Evolutionary conservation across 1,140 invertebrate species (phyloP), one percentile per base, ranked within the genome.

Genomic region (Leptestheria dahalacensis): DNA sequence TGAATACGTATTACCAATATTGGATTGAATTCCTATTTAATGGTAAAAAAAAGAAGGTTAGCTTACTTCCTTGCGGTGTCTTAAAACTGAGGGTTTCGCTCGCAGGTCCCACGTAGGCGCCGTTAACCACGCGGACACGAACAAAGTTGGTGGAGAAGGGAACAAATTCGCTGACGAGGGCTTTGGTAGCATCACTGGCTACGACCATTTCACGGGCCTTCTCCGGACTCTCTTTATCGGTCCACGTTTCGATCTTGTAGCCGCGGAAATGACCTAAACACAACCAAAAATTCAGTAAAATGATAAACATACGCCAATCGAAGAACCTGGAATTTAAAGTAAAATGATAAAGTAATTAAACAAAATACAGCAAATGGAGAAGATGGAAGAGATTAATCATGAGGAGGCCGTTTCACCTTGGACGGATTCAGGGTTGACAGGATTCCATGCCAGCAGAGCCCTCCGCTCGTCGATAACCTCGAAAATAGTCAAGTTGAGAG

Each of bases 181-280:
- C 81, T 48, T 76, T 74, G 1, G 82, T 86, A 0, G 78, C 79
- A 66, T 85, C 82, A 1, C 80, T 79, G 66, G 81, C 82, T n/a
- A 90, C 78, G 50, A 86, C 78, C 50, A 90, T 85, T 71, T 93
- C 88, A 55, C 86, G 77, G 50, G 83, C 73, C 10, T 78, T 79
- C 59, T 85, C 80, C 66, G 84, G 81, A 33, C 83, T 81, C 49
- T 86, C 86, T 24, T 68, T 60, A n/a, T 90, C 86, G 3, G 84
- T 90, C 92, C 92, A 96, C 1, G 87, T 93, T 72, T 92, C 86
- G 57, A 97, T 90, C 74, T 94, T 94, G 71, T 97, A 97, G 11
- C 93, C 93, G 66, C 84, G 86, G 70, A 97, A 91, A 70, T 95
- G 86, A n/a, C 93, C 93, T 23, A n/a, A 29, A 20, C 18, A 23